Conservation (phyloP, 2,888 invertebrate genomes). For the Dyspetes luteomarginatus region DNA sequence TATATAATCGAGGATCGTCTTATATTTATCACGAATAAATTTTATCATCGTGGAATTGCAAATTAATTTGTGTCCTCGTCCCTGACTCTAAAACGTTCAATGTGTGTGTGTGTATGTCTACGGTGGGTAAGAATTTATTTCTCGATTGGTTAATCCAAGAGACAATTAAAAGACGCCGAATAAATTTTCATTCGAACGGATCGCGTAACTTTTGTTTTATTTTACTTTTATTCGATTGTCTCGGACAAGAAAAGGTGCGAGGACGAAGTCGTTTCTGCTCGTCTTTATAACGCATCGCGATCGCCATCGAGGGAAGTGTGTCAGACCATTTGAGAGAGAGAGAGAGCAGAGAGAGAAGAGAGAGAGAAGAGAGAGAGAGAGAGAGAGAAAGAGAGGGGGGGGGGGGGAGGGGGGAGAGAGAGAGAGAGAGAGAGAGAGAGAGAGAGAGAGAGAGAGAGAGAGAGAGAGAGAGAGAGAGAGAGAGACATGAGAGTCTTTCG, state of each 20-base stretch:
- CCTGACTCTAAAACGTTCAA: constrained; percentile 30
- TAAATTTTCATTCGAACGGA: constrained; percentile 10
- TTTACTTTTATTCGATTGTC: constrained; percentile 29
- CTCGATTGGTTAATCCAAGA: not conserved
- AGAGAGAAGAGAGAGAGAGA: not conserved
- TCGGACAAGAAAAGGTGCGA: constrained; percentile 10
- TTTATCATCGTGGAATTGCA: constrained; percentile 8
- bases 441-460: not conserved
- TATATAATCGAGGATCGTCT: not conserved
- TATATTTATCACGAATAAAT: constrained; percentile 27
- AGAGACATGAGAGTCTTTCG: not conserved
- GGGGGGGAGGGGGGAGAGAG: not conserved
- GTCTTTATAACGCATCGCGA: not conserved
- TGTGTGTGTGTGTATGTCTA: not conserved
- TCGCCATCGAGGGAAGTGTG: constrained; percentile 58
- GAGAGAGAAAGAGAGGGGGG: too few species aligned
- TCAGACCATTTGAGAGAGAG: constrained; percentile 56
- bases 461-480: too few species aligned
- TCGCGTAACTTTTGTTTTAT: not conserved
- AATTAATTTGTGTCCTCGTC: constrained; percentile 41
- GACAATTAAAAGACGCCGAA: constrained; percentile 11
- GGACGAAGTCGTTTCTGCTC: not conserved
- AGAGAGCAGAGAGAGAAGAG: not conserved
- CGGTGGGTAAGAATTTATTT: not conserved
- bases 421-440: not conserved